Percentiles rank a stretch among this genome's conserved stretches.
Conservation (phyloP, 2,797 vertebrate species). For the Vespertilio murinus region DNA sequence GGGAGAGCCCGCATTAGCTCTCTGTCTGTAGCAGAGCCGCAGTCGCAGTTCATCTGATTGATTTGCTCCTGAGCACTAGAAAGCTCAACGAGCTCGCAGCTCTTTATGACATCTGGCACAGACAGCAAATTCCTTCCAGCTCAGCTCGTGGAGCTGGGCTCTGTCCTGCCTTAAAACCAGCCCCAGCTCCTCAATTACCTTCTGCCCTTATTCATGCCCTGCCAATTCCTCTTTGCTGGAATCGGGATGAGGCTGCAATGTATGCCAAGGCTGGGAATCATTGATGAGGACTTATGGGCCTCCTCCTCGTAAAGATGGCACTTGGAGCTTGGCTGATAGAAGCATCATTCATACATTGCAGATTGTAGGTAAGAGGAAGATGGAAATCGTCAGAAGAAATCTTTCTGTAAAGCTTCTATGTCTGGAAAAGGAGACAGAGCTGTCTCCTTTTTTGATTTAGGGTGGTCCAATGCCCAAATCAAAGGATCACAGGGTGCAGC, state of each 20-base stretch:
- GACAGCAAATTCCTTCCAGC: slow-evolving; percentile 50
- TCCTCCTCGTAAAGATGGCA: slow-evolving; percentile 20
- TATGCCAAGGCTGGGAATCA: slow-evolving; percentile 31
- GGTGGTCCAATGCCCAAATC: not conserved
- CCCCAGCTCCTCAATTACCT: slow-evolving; percentile 58
- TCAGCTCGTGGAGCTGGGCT: slow-evolving; percentile 55
- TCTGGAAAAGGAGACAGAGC: not conserved
- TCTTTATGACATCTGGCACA: slow-evolving; percentile 74
- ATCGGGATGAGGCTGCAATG: slow-evolving; percentile 64
- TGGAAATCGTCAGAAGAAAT: not conserved
- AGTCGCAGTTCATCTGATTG: slow-evolving; percentile 69
- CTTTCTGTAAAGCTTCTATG: not conserved
- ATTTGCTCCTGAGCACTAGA: slow-evolving; percentile 71
- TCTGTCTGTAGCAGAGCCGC: slow-evolving; percentile 42
- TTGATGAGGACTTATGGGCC: slow-evolving; percentile 5
- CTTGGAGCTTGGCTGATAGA: not conserved
- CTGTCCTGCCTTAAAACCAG: slow-evolving; percentile 62
- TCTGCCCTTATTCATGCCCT: slow-evolving; percentile 63
- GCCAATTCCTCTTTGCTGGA: slow-evolving; percentile 61
- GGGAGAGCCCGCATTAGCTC: slow-evolving; percentile 39
- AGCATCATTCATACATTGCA: not conserved
- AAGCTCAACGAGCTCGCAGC: slow-evolving; percentile 68
- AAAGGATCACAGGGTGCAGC: not conserved
- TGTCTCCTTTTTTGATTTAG: not conserved
- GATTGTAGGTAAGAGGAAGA: not conserved